A percentile compares a stretch with the other conserved stretches of the same genome.
Conservation (phyloP, 2,113 vertebrate species). For the Perca schrenkii region DNA sequence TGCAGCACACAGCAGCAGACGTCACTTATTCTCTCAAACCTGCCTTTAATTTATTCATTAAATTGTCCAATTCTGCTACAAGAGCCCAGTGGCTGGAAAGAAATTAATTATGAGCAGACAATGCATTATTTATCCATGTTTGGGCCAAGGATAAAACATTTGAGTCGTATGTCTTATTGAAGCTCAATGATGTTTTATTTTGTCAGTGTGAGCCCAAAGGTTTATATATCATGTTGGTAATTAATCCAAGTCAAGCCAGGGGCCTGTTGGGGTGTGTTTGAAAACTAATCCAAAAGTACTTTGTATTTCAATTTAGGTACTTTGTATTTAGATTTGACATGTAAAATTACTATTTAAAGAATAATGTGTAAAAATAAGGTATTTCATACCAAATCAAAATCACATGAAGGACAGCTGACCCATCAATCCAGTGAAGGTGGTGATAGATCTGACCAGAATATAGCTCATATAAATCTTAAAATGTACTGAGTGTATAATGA, state of each 20-base stretch:
- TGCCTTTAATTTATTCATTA: conserved; percentile 80
- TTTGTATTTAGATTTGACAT: not conserved
- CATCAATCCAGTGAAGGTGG: not conserved
- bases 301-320: not conserved
- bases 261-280: not conserved
- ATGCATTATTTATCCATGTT: conserved; percentile 40
- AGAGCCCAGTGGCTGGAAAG: conserved; percentile 21
- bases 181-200: conserved; percentile 40
- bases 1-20: conserved; percentile 33
- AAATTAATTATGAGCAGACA: conserved; percentile 63
- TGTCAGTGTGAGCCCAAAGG: conserved; percentile 1
- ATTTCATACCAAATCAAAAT: not conserved
- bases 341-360: conserved; percentile 3
- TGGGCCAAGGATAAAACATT: conserved; percentile 27
- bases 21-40: conserved; percentile 60
- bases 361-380: not conserved
- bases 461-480: not conserved
- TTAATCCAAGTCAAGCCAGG: conserved; percentile 3
- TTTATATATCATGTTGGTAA: conserved; percentile 7
- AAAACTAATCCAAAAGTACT: not conserved
- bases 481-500: not conserved
- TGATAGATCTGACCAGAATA: not conserved
- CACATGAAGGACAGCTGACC: not conserved
- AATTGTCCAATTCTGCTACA: conserved; percentile 66
- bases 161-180: conserved; percentile 9